Conservation (phyloP, 2,888 invertebrate species). For the Microplitis deprimator region DNA sequence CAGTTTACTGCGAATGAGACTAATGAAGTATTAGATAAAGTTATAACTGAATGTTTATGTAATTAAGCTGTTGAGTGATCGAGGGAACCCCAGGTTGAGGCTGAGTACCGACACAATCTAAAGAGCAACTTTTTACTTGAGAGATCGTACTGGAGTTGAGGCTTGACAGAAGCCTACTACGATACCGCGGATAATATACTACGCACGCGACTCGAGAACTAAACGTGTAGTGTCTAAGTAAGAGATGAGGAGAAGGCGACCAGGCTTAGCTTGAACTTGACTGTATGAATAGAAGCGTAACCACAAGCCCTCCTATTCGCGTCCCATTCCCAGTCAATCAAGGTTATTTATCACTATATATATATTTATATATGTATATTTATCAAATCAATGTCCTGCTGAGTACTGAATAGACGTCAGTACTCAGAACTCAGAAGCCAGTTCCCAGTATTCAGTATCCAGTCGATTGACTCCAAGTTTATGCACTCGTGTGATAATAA, state of each 20-base stretch:
- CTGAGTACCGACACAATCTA: too few relatives aligned
- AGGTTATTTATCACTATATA: constrained; percentile 3
- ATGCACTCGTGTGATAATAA: neutral
- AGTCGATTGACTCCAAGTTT: neutral
- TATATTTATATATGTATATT: too few relatives aligned
- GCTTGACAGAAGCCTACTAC: neutral
- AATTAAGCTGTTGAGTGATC: neutral
- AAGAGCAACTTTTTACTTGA: too few relatives aligned
- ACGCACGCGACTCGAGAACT: neutral
- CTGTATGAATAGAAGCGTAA: neutral
- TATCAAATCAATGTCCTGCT: too few relatives aligned
- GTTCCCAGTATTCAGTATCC: too few relatives aligned
- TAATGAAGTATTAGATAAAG: neutral
- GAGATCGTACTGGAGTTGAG: neutral
- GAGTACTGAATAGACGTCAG: too few relatives aligned
- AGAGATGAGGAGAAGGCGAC: neutral
- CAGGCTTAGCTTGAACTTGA: constrained; percentile 30
- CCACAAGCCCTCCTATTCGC: neutral
- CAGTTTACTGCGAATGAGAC: neutral
- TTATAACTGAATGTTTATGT: neutral
- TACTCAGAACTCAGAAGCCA: too few relatives aligned
- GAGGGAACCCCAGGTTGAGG: neutral
- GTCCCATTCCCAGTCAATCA: constrained; percentile 14
- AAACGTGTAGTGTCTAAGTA: neutral
- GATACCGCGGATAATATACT: neutral